Percentiles rank a stretch among this genome's conserved stretches.
Conservation (phyloP, 1,140 invertebrate species). For the Camponotus floridanus region DNA sequence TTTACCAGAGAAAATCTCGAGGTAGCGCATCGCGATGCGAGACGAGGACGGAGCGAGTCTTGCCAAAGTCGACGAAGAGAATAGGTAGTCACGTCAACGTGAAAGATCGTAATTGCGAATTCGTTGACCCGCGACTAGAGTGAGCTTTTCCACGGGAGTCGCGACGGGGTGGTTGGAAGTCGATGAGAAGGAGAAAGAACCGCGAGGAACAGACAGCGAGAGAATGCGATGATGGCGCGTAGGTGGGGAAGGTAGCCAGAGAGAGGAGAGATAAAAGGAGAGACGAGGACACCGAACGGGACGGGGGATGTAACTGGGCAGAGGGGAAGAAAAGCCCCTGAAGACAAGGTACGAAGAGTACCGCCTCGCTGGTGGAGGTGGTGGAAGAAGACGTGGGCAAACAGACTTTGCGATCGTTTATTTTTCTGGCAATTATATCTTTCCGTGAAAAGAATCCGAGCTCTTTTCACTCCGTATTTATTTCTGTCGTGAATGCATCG, state of each 20-base stretch:
- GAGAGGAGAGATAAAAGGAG: conserved; percentile 51
- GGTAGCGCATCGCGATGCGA: not conserved
- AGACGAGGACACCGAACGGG: conserved; percentile 40
- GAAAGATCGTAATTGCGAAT: conserved; percentile 85
- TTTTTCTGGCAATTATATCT: conserved; percentile 85
- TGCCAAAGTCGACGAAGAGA: conserved; percentile 75
- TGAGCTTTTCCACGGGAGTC: conserved; percentile 75
- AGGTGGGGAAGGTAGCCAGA: conserved; percentile 30
- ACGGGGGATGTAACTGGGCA: conserved; percentile 25
- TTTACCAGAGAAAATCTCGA: conserved; percentile 45
- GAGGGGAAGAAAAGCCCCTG: not conserved
- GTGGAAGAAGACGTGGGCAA: conserved; percentile 76
- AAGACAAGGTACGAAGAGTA: conserved; percentile 38
- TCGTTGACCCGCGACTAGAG: conserved; percentile 83
- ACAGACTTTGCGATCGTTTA: conserved; percentile 83
- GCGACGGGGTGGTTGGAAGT: conserved; percentile 47
- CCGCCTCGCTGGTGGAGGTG: conserved; percentile 4
- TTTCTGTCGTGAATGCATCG: conserved; percentile 80
- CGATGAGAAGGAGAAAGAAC: conserved; percentile 42
- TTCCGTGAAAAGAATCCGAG: conserved; percentile 79
- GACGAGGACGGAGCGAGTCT: conserved; percentile 49
- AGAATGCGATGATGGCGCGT: conserved; percentile 23
- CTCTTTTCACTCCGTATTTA: conserved; percentile 81
- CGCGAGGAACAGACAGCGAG: conserved; percentile 41
- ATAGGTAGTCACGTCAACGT: conserved; percentile 79